Percentiles rank a stretch among this genome's conserved stretches.
These are phyloP conservation scores for Cantharis rustica DNA, from an alignment of 2,888 invertebrate genomes.

Conservation along the genomic window DNA sequence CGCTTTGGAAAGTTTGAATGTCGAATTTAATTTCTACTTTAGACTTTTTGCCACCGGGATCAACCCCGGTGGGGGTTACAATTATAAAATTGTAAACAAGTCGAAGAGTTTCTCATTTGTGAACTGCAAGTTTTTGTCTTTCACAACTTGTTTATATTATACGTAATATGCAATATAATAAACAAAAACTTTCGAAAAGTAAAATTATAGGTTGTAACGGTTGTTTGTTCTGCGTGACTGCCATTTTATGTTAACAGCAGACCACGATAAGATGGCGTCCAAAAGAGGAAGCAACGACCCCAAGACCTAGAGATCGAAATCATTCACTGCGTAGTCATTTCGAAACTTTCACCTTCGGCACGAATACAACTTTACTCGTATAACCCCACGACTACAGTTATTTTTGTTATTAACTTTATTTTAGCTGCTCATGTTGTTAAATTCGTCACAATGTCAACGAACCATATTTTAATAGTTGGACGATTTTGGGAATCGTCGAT, in stretches of 20 bases:
- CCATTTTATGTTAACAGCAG: conserved; percentile 30
- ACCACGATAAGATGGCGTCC: conserved; percentile 31
- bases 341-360: conserved; percentile 30
- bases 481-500: conserved; percentile 25
- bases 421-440: neutral
- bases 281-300: conserved; percentile 32
- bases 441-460: conserved; percentile 23
- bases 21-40: neutral
- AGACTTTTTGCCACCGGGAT: neutral
- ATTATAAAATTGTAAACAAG: neutral
- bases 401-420: conserved; percentile 1
- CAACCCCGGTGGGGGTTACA: neutral
- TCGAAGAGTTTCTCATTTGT: neutral
- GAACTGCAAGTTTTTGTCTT: neutral
- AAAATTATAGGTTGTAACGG: conserved; percentile 32
- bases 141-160: conserved; percentile 19
- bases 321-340: conserved; percentile 29
- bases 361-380: conserved; percentile 12
- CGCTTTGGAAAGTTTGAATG: neutral
- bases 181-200: conserved; percentile 31
- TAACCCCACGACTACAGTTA: conserved; percentile 7
- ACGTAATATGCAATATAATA: conserved; percentile 12
- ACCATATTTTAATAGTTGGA: conserved; percentile 19
- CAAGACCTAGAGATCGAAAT: conserved; percentile 32
- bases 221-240: conserved; percentile 32